phyloP scores from a whole-genome alignment of 2,888 invertebrate genomes.

The Parnassius glacialis region DNA sequence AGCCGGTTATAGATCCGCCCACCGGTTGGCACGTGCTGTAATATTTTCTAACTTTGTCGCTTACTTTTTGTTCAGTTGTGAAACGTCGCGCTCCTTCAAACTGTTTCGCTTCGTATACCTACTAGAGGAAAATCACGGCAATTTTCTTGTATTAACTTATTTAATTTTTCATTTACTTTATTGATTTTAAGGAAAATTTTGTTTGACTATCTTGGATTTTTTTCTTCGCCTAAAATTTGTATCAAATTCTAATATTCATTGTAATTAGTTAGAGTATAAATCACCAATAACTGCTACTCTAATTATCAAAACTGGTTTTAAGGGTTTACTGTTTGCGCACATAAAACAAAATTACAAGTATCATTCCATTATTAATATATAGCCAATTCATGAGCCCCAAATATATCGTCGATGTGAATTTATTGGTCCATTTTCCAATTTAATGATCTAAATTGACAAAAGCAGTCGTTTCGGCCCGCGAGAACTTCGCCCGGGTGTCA shows the following conservation, averaged over 20 bases:
- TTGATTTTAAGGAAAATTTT: not conserved
- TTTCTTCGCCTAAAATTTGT: no score
- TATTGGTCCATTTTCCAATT: slow-evolving; percentile 57
- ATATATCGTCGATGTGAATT: slow-evolving; percentile 63
- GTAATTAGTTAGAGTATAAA: no score
- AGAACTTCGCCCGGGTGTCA: slow-evolving; percentile 63
- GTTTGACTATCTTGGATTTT: no score
- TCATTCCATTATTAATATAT: slow-evolving; percentile 42
- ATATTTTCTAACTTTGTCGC: slow-evolving; percentile 19
- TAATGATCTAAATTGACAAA: slow-evolving; percentile 67
- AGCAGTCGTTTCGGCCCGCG: slow-evolving; percentile 52
- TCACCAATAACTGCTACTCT: slow-evolving; percentile 7
- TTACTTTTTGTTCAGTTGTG: slow-evolving; percentile 16
- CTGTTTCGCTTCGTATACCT: no score
- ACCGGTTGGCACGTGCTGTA: slow-evolving; percentile 58
- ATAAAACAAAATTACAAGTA: slow-evolving; percentile 56
- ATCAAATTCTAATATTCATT: no score
- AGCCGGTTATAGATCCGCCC: slow-evolving; percentile 71
- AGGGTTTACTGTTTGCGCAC: slow-evolving; percentile 38
- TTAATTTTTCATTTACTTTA: not conserved
- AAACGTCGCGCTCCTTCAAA: not conserved
- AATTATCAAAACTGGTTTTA: slow-evolving; percentile 39
- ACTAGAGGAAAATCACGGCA: no score
- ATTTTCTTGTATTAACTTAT: no score
- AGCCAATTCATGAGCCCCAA: slow-evolving; percentile 50